Percentiles rank a stretch among this genome's conserved stretches.
These are phyloP conservation scores for Neogale vison DNA, from an alignment of 2,113 vertebrate genomes.

Conservation along the genomic window DNA sequence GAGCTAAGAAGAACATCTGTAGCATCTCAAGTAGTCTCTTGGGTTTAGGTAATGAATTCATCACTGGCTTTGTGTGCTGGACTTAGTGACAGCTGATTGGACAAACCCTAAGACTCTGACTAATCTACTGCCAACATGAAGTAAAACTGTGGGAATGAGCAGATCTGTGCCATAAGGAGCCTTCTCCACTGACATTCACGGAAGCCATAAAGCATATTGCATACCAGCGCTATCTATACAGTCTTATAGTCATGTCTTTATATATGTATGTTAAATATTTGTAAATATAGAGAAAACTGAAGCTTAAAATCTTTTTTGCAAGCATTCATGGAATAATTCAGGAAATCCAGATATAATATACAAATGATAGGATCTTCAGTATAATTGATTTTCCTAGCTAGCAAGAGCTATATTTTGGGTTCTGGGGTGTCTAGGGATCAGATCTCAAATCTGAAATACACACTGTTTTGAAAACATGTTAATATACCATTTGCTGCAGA, in stretches of 20 bases:
- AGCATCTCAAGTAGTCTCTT: neutral
- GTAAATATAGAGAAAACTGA: slow-evolving; percentile 42
- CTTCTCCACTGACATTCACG: neutral
- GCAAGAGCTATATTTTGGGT: neutral
- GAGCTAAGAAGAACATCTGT: neutral
- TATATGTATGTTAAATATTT: slow-evolving; percentile 44
- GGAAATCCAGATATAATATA: slow-evolving; percentile 1
- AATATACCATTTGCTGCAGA: neutral
- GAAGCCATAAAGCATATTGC: slow-evolving; percentile 15
- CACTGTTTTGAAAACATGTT: neutral
- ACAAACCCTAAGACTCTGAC: neutral
- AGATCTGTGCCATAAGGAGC: neutral
- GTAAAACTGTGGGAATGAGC: neutral
- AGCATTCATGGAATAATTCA: neutral
- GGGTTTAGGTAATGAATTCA: neutral
- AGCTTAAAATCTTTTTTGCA: neutral
- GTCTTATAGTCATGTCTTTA: neutral
- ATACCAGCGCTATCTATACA: neutral
- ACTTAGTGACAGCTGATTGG: neutral
- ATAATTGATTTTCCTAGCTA: neutral
- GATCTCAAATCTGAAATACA: neutral
- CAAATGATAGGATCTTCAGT: neutral
- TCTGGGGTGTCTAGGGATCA: neutral
- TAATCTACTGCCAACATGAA: slow-evolving; percentile 12
- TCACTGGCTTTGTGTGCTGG: neutral